A percentile compares a stretch with the other conserved stretches of the same genome.
phyloP scores from a whole-genome alignment of 2,113 vertebrate species.

The Cervus canadensis region DNA sequence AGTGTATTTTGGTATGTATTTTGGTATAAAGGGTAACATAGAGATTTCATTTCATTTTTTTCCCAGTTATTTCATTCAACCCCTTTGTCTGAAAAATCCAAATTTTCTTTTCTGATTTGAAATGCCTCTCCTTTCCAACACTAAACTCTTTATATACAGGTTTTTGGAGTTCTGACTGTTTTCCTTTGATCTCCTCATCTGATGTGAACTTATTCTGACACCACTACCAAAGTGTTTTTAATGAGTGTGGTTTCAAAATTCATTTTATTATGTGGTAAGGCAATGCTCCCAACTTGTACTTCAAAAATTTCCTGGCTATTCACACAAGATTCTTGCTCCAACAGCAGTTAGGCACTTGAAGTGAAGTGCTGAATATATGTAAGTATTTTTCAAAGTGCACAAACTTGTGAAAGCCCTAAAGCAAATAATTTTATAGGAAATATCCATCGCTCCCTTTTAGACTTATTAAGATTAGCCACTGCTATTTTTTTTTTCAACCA shows the following conservation, averaged over 20 bases:
- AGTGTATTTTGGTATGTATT: not conserved
- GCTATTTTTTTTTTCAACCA: not conserved
- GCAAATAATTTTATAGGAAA: slow-evolving; percentile 42
- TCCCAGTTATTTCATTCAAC: not conserved
- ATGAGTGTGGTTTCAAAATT: not conserved
- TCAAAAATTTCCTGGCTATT: not conserved
- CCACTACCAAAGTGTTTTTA: not conserved
- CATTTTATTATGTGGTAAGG: slow-evolving; percentile 11
- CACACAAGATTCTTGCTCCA: not conserved
- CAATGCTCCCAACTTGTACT: not conserved
- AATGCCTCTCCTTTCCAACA: not conserved
- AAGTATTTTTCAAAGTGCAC: slow-evolving; percentile 32
- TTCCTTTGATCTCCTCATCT: not conserved
- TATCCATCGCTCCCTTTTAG: not conserved
- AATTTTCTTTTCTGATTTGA: not conserved
- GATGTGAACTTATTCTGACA: slow-evolving; percentile 11
- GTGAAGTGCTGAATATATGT: not conserved
- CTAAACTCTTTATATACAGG: not conserved
- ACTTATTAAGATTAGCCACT: not conserved
- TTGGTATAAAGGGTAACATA: not conserved
- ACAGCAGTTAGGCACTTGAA: not conserved
- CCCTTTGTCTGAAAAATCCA: not conserved
- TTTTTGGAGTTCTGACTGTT: not conserved
- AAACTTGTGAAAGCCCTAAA: slow-evolving; percentile 52
- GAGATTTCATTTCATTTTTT: slow-evolving; percentile 10